Base-by-base conservation (phyloP, 2,113 vertebrate genomes). In the Thamnaconus septentrionalis region DNA sequence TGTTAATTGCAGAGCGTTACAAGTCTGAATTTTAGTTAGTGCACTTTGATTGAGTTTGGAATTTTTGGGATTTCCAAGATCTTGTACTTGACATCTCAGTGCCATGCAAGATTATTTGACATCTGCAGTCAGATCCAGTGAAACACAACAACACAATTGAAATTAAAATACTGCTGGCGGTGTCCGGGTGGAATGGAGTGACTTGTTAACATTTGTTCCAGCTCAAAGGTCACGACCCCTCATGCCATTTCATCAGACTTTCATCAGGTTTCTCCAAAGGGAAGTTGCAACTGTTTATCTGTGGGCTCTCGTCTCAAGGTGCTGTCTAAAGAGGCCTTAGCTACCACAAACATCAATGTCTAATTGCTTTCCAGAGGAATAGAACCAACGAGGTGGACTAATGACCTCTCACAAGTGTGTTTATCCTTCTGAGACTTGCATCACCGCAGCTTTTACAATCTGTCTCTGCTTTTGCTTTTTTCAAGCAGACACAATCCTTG, bases 341-440 rank as follows among this genome's bases (percentile, higher is more conserved):
- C 60, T 41, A 55, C 47, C 5, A 56, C 41, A 71, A 61, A 80
- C 80, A 66, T 1, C 7, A 5, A 4, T 8, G 48, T 41, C 73
- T 89, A 82, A 87, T 85, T 79, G 69, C 76, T 84, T 54, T 73
- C 75, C 47, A 70, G 67, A 79, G 73, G 56, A 78, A 67, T 3
- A 56, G n/a, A 44, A 63, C 73, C 65, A 10, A 53, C 51, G 62
- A 41, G 69, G 56, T 71, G 78, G 71, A 81, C 68, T 59, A 74
- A 85, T 79, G 64, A 66, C 53, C 60, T 69, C 43, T 61, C 62
- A 79, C 56, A 40, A 81, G n/a, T 31, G 7, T 70, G 53, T 65
- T 68, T 64, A 56, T 42, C 4, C 11, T 9, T 5, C 46, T 53
- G 41, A 40, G 51, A 2, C 7, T 71, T 77, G 45, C 57, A 66